phyloP scores from a whole-genome alignment of 2,888 invertebrate species.

The Trichopria drosophilae region DNA sequence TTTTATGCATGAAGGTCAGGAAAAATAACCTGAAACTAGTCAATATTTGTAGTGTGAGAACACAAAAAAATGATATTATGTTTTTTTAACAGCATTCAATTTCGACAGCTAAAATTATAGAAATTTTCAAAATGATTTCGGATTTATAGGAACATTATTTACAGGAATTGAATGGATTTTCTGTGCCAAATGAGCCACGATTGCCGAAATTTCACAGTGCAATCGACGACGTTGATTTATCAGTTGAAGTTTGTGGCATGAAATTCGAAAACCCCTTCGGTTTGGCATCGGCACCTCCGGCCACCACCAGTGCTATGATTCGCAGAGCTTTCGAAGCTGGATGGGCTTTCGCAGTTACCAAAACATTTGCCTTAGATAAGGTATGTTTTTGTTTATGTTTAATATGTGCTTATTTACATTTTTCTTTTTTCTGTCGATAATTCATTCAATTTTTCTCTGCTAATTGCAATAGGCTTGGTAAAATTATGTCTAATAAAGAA shows the following conservation, averaged over 20 bases:
- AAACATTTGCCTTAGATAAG: conserved; percentile 94
- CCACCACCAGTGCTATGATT: conserved; percentile 93
- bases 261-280: conserved; percentile 97
- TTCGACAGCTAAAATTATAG: not conserved
- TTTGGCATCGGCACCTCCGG: conserved; percentile 94
- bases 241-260: conserved; percentile 89
- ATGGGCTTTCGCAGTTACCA: conserved; percentile 97
- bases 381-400: conserved; percentile 58
- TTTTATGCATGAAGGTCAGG: too few relatives aligned
- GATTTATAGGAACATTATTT: conserved; percentile 3
- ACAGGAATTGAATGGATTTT: conserved; percentile 58
- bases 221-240: conserved; percentile 91
- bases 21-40: too few relatives aligned
- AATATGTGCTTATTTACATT: not conserved
- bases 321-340: conserved; percentile 92
- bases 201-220: conserved; percentile 91
- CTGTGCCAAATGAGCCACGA: conserved; percentile 68
- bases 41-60: too few relatives aligned
- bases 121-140: not conserved
- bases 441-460: too few relatives aligned
- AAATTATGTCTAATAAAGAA: too few relatives aligned
- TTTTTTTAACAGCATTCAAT: not conserved
- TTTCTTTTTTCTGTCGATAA: too few relatives aligned
- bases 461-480: too few relatives aligned
- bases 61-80: not conserved